Evolutionary conservation across 2,888 invertebrate species (phyloP).

Genomic region (Coenonympha arcania): DNA sequence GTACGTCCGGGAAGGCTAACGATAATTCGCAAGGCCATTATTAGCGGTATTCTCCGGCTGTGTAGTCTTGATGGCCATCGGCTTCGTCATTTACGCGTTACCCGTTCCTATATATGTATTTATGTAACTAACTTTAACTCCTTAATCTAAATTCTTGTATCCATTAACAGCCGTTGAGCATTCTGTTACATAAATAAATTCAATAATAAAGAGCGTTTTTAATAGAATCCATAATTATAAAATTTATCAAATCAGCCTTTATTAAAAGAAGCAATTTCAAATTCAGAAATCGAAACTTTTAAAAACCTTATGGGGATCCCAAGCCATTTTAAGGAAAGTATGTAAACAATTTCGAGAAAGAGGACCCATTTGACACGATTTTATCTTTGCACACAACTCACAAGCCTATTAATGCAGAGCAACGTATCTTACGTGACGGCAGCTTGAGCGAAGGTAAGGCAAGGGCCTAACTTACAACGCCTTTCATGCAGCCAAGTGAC

Average conservation of each 20-base stretch:
- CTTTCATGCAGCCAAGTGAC: conserved; percentile 9
- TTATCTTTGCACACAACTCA: neutral
- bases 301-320: no score
- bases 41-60: conserved; percentile 33
- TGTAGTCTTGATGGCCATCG: conserved; percentile 30
- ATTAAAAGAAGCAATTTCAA: no score
- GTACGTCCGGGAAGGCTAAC: conserved; percentile 31
- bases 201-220: no score
- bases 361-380: neutral
- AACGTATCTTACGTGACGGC: conserved; percentile 17
- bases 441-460: conserved; percentile 12
- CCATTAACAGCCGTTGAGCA: no score
- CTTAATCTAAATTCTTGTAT: neutral
- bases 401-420: conserved; percentile 22
- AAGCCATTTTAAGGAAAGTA: no score
- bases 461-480: conserved; percentile 8
- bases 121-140: neutral
- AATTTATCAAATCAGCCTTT: no score
- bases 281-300: no score
- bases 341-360: no score
- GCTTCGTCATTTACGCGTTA: conserved; percentile 26
- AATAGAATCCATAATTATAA: no score
- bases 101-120: conserved; percentile 7
- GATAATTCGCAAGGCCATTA: conserved; percentile 39
- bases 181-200: no score